Base-by-base conservation (phyloP, 1,140 invertebrate genomes). In the Melanaphis sacchari region DNA sequence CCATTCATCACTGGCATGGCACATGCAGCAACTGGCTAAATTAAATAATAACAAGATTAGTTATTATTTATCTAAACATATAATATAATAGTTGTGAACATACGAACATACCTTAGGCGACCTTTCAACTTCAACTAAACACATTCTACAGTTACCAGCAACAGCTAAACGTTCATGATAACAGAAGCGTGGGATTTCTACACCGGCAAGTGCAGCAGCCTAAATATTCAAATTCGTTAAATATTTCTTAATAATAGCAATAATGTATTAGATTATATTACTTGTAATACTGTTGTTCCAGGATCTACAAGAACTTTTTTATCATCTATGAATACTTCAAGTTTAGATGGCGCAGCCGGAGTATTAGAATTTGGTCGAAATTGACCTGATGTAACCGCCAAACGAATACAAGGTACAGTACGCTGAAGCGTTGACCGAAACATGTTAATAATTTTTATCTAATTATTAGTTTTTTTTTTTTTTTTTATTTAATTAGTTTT, bases 1-100 rank as follows among this genome's bases (percentile, higher is more conserved):
- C 99, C 99, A 96, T 99, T 99, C 98, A 99, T 99, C 0, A 99
- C 99, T 31, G 99, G 99, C 99, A 99, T 99, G 4, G 99, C 99
- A 96, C 99, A 99, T 18, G 99, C 99, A 87, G 99, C 99, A n/a
- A 99, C 98, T 15, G 99, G 99, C 96, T 99, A 96, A 22, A 97
- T 96, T 82, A 96, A 94, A 87, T 90, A 87, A 52, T 54, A 22
- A 93, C 11, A 82, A 24, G 52, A 46, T 18, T 3, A 93, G 15
- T 36, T 82, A 81, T 76, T n/a, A 36, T 49, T 88, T 88, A 46
- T 88, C 0, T 38, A 36, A 49, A 3, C 38, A 24, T 85, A 85
- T 18, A 85, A 52, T 49, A 43, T 84, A 52, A 89, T 54, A 36
- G 36, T 38, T 15, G 81, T 15, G 49, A 92, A 54, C 90, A 94